Conservation (phyloP, 2,888 invertebrate genomes). For the Electrophaes corylata region DNA sequence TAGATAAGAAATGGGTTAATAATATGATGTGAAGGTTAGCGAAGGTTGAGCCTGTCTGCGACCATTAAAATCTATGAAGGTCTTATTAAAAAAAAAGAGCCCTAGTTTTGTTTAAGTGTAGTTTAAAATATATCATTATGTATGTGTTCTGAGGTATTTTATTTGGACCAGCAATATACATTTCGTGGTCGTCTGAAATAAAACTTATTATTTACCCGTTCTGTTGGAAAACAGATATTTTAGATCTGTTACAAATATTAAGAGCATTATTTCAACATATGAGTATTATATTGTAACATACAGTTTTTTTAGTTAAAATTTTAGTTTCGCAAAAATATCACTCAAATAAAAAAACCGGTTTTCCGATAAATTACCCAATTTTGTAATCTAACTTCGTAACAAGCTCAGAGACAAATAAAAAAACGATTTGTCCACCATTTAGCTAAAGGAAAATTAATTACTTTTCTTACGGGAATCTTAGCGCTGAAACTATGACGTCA, state of each 20-base stretch:
- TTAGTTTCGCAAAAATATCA: too few species aligned
- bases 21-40: background rate
- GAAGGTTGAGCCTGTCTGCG: background rate
- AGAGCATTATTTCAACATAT: too few species aligned
- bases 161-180: too few species aligned
- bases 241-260: too few species aligned
- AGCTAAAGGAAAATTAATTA: background rate
- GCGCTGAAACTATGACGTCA: background rate
- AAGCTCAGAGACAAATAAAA: background rate
- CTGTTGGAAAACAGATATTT: too few species aligned
- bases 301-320: too few species aligned
- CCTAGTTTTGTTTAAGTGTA: too few species aligned
- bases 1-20: background rate
- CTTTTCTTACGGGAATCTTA: background rate
- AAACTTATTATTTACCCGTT: too few species aligned
- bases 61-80: background rate
- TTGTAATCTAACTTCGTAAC: background rate
- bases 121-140: too few species aligned
- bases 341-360: background rate
- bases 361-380: background rate
- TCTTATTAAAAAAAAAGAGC: background rate
- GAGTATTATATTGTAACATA: too few species aligned
- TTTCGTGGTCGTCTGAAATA: too few species aligned
- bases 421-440: slow-evolving; percentile 4
- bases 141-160: too few species aligned